These are phyloP conservation scores for Fabriciana adippe DNA, from an alignment of 2,888 invertebrate genomes.

Conservation along the genomic window DNA sequence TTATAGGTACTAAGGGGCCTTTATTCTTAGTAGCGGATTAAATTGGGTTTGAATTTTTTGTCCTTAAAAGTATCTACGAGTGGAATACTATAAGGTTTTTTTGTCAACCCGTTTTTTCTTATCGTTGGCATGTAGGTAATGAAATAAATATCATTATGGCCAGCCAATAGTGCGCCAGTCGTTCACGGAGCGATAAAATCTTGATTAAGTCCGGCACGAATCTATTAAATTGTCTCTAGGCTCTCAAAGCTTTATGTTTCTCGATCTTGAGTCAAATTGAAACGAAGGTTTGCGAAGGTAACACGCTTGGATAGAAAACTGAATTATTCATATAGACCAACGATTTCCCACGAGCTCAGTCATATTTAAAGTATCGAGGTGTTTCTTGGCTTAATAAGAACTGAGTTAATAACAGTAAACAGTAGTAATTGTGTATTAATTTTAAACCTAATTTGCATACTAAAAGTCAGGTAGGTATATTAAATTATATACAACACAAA, in stretches of 20 bases:
- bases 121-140: constrained; percentile 29
- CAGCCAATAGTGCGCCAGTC: constrained; percentile 25
- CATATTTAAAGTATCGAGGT: neutral
- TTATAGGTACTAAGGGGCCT: constrained; percentile 14
- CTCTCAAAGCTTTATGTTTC: constrained; percentile 34
- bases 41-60: constrained; percentile 19
- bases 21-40: constrained; percentile 15
- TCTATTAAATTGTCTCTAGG: constrained; percentile 38
- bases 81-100: constrained; percentile 13
- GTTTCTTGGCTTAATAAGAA: neutral
- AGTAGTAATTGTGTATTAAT: constrained; percentile 1
- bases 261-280: constrained; percentile 32
- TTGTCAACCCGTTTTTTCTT: constrained; percentile 24
- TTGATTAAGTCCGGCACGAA: constrained; percentile 39
- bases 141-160: constrained; percentile 27
- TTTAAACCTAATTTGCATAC: neutral
- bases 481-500: no score
- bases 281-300: constrained; percentile 32
- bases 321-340: constrained; percentile 28
- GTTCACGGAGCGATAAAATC: constrained; percentile 35
- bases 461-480: no score
- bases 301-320: constrained; percentile 30
- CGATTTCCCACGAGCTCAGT: constrained; percentile 31
- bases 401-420: neutral
- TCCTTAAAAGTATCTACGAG: neutral